Percentiles rank a stretch among this genome's conserved stretches.
These are phyloP conservation scores for Caenorhabditis wallacei DNA, from an alignment of 2,888 invertebrate genomes.

Conservation along the genomic window DNA sequence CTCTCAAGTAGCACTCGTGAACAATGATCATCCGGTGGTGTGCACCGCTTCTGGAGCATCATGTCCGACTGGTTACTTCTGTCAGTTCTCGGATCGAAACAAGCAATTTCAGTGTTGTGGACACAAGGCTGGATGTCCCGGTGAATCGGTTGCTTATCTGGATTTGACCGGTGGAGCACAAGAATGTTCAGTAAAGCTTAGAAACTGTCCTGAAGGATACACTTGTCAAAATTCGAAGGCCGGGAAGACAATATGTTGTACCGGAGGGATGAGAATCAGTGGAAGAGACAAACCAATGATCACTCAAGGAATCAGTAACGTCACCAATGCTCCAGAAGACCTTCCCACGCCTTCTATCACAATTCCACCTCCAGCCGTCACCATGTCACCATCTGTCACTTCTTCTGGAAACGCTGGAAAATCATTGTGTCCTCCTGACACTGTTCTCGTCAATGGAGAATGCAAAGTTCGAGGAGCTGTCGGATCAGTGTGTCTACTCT, in stretches of 20 bases:
- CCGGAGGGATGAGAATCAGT: slow-evolving; percentile 49
- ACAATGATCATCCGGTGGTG: slow-evolving; percentile 66
- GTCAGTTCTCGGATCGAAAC: slow-evolving; percentile 81
- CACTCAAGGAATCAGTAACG: neutral
- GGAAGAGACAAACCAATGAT: slow-evolving; percentile 48
- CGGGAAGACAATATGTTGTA: slow-evolving; percentile 75
- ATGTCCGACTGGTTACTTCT: slow-evolving; percentile 80
- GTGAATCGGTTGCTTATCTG: slow-evolving; percentile 76
- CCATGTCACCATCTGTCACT: slow-evolving; percentile 37
- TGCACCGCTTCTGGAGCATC: slow-evolving; percentile 71
- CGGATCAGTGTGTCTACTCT: slow-evolving; percentile 76
- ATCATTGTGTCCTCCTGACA: slow-evolving; percentile 73
- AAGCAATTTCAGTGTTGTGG: slow-evolving; percentile 80
- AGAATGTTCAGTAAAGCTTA: slow-evolving; percentile 69
- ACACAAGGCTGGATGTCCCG: slow-evolving; percentile 77
- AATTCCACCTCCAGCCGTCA: neutral
- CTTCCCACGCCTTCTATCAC: slow-evolving; percentile 6
- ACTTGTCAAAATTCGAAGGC: slow-evolving; percentile 70
- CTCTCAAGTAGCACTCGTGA: slow-evolving; percentile 77
- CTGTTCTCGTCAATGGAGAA: slow-evolving; percentile 71
- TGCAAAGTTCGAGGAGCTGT: slow-evolving; percentile 75
- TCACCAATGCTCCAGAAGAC: neutral
- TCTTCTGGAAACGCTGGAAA: slow-evolving; percentile 38
- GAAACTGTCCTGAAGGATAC: slow-evolving; percentile 77
- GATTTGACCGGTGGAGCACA: slow-evolving; percentile 75